These are phyloP conservation scores for Montipora sp. DNA, from an alignment of 64 coral and sea anemone species.

Conservation along the genomic window DNA sequence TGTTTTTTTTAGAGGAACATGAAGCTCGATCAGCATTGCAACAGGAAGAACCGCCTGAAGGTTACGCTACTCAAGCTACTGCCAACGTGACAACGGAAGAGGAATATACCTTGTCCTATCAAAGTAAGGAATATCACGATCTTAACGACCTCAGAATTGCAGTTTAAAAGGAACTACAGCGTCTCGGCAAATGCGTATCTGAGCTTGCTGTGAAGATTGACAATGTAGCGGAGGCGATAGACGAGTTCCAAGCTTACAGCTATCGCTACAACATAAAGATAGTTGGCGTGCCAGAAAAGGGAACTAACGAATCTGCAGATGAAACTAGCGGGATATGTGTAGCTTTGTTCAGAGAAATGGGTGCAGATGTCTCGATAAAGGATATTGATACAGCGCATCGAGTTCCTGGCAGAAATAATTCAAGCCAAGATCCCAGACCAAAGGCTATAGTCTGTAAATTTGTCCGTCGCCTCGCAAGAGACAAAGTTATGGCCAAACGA, in stretches of 20 bases:
- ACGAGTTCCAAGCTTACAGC: slow-evolving; percentile 4
- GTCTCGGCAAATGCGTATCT: not conserved
- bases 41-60: no score
- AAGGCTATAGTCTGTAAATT: no score
- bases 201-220: not conserved
- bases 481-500: no score
- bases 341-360: slow-evolving; percentile 41
- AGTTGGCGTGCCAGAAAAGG: slow-evolving; percentile 2
- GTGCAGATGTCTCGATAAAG: slow-evolving; percentile 21
- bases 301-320: slow-evolving; percentile 34
- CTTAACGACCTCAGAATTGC: no score
- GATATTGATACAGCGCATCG: slow-evolving; percentile 61
- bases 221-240: not conserved
- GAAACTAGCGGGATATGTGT: slow-evolving; percentile 53
- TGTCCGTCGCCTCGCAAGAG: no score
- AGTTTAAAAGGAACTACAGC: not conserved
- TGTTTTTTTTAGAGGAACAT: no score
- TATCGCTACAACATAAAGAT: slow-evolving; percentile 43
- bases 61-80: no score
- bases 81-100: no score
- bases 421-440: slow-evolving; percentile 24
- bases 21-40: no score
- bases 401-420: slow-evolving; percentile 8
- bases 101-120: no score
- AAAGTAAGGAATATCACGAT: no score